Evolutionary conservation across 2,888 invertebrate genomes (phyloP), one percentile per base, ranked within the genome.

Genomic region (Chrysodeixis includens): DNA sequence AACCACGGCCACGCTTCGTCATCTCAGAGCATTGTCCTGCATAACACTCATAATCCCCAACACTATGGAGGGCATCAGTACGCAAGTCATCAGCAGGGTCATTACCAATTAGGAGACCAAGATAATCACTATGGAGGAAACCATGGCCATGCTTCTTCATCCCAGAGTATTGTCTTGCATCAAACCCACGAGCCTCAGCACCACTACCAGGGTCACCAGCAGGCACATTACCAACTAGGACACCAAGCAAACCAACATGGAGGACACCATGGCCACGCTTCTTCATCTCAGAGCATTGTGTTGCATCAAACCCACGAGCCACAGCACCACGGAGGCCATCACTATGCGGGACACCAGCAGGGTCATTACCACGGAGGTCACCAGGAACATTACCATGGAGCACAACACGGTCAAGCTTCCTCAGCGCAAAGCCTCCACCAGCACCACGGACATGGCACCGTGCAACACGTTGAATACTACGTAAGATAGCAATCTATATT

Each of bases 381-480:
- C 20, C 64, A 74, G 6, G 64, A 66, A 14, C 69, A 79, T 8
- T 67, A 66, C 1, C 35, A 35, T 35, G 35, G 35, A 14, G 35
- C 12, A 35, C n/a, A 35, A 26, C 26, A 82, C 40, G 76, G 71
- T 14, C 77, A 79, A 88, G 80, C 78, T 7, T 79, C 66, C 52
- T 85, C 86, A 4, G 85, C 87, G 1, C 89, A 89, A 63, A 85
- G 79, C 69, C n/a, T 40, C 40, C 40, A 78, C 22, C 81, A 84
- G 62, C 85, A 87, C 67, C 84, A 85, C 58, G 83, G 75, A 10
- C 78, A 85, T 32, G 73, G 73, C n/a, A 68, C 73, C 0, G 69
- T 10, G 10, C 18, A 78, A 30, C 66, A 70, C 49, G 58, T 80
- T 20, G 85, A 49, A 18, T 49, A 49, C 46, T 49, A 49, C 9